Evolutionary conservation across 2,888 invertebrate species (phyloP).

Genomic region (Rhyacophila evoluta): DNA sequence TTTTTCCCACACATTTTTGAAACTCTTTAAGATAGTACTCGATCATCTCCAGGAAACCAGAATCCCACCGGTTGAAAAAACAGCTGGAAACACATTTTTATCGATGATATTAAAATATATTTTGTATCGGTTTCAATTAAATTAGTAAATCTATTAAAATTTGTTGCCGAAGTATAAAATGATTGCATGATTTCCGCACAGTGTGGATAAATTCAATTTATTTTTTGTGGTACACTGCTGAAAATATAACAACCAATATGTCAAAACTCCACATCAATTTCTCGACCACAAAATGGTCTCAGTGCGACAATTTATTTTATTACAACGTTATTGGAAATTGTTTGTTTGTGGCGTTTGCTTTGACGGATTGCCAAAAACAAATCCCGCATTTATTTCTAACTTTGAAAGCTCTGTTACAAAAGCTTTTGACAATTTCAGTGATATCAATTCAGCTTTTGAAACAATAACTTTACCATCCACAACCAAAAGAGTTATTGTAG

Average conservation of each 20-base stretch:
- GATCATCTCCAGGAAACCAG: too few relatives aligned
- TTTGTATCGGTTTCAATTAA: too few relatives aligned
- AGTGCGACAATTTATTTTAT: conserved; percentile 10
- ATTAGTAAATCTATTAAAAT: too few relatives aligned
- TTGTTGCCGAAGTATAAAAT: too few relatives aligned
- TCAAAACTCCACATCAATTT: not conserved
- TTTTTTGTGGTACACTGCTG: not conserved
- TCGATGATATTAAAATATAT: too few relatives aligned
- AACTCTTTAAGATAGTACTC: too few relatives aligned
- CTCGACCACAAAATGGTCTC: conserved; percentile 14
- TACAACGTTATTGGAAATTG: conserved; percentile 5
- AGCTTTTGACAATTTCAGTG: conserved; percentile 6
- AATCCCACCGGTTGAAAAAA: too few relatives aligned
- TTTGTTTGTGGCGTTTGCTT: conserved; percentile 5
- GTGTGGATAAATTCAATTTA: too few relatives aligned
- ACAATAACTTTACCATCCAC: not conserved
- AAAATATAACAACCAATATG: not conserved
- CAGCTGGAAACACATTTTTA: too few relatives aligned
- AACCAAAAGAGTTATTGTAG: too few relatives aligned
- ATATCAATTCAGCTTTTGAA: not conserved
- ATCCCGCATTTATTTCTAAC: not conserved
- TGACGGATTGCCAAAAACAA: conserved; percentile 18
- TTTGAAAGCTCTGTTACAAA: not conserved
- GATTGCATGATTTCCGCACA: too few relatives aligned
- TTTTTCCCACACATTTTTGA: too few relatives aligned